Base-by-base conservation (phyloP, 2,888 invertebrate species). In the Andrena minutula region DNA sequence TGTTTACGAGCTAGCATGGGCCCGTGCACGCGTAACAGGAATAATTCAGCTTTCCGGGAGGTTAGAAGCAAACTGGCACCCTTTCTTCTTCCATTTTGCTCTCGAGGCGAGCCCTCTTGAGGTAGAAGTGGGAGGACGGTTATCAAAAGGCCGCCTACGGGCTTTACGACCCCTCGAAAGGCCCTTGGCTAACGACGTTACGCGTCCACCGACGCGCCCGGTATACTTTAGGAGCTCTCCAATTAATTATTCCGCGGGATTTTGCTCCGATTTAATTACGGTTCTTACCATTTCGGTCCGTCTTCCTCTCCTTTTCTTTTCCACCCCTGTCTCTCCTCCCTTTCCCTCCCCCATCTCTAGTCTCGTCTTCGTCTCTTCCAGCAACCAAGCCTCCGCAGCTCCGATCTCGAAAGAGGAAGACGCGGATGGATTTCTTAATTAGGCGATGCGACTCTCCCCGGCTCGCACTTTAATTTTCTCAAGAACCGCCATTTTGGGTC, bases 161-260 rank as follows among this genome's bases (percentile, higher is more conserved):
- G 86, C 79, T 89, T 83, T 86, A 87, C 86, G 88, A 88, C 84
- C 86, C 41, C 85, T 86, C 85, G 87, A 87, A 84, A 89, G 89
- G 88, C 87, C 88, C 87, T 89, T 86, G 89, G 88, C 89, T 91
- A 91, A 91, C 90, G 89, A 89, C 86, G 88, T 92, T 92, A 92
- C 91, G 91, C 91, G 89, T 89, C 88, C 89, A 86, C 89, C 88
- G 90, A 92, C 90, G 92, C 92, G 91, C 89, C 86, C 83, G 86
- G 89, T 89, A 90, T 90, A 91, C 90, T 91, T 92, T 89, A 90
- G 88, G 81, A 90, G 88, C 89, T 89, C 89, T 90, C 91, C 90
- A 89, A 92, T 92, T 92, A 92, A 92, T 92, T 92, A 92, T 93
- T 92, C 92, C 90, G 86, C 90, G 86, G 90, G 90, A 91, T 92